Evolutionary conservation across 2,888 invertebrate genomes (phyloP), one percentile per base, ranked within the genome.

Genomic region (Phortica okadai): DNA sequence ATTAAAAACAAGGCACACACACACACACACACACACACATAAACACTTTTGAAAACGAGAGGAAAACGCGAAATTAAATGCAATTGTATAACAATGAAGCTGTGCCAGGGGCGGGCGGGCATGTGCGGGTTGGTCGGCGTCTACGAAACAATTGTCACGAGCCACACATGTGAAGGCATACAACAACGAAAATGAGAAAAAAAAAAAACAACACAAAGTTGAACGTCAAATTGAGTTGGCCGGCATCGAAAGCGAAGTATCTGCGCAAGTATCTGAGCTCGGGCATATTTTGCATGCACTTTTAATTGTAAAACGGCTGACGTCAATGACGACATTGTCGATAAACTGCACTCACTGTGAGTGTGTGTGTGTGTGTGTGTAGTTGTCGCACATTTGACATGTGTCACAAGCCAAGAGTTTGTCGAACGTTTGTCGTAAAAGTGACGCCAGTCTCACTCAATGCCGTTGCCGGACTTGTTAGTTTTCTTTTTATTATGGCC

Each of bases 31-130:
- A 50, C 0, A 50, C 50, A 50, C 50, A 50, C 50, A 50, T 6
- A 50, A 3, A 50, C 87, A 84, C 62, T 56, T 54, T 41, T 54
- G 54, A 67, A 66, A 66, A 41, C 21, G 11, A 66, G 21, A 54
- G 33, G 6, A 56, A 50, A 44, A 80, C 78, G 87, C 87, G 78
- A 88, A 85, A 87, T 87, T 82, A 88, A 85, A 85, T 86, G 88
- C 87, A 85, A 87, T 85, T 87, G 86, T 84, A 74, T 80, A 74
- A 88, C 88, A 87, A 88, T 84, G 82, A 66, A 56, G 72, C 54
- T 16, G 42, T 4, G 14, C 33, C 1, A 14, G n/a, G 21, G 14
- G 7, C 6, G 59, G 33, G 16, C 33, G 14, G 50, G 1, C 4
- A 2, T 6, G 50, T 50, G 50, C 8, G 50, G 50, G 5, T 6